Evolutionary conservation across 2,888 invertebrate genomes (phyloP).

Genomic region (Metopia argyrocephala): DNA sequence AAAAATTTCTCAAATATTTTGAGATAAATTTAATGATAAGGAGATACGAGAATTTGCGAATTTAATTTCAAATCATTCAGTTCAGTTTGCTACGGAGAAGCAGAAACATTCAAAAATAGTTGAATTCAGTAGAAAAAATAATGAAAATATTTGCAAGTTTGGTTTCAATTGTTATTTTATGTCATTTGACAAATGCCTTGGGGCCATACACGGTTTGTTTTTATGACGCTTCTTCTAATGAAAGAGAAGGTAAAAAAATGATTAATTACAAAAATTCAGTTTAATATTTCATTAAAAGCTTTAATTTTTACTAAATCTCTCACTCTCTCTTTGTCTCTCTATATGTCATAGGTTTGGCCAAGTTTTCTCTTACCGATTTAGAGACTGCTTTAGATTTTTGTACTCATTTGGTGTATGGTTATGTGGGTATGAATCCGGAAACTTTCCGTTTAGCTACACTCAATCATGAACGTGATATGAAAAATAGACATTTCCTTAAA

Average conservation of each 20-base stretch:
- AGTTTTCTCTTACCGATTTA: constrained; percentile 85
- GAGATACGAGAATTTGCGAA: too few species aligned
- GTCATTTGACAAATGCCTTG: constrained; percentile 37
- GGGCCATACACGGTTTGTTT: constrained; percentile 59
- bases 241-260: constrained; percentile 39
- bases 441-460: constrained; percentile 85
- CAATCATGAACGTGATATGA: constrained; percentile 84
- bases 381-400: constrained; percentile 88
- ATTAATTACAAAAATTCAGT: not conserved
- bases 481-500: constrained; percentile 85
- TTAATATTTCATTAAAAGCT: not conserved
- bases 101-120: not conserved
- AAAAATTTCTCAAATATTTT: too few species aligned
- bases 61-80: too few species aligned
- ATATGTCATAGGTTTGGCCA: constrained; percentile 84
- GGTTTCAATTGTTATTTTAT: constrained; percentile 20
- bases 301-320: constrained; percentile 52
- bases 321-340: not conserved
- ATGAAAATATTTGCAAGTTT: constrained; percentile 51
- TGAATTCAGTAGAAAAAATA: not conserved
- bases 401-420: constrained; percentile 89
- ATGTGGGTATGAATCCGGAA: constrained; percentile 85
- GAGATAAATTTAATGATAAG: too few species aligned
- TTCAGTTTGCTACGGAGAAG: not conserved
- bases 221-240: constrained; percentile 51